Percentiles rank a stretch among this genome's conserved stretches.
Conservation (phyloP, 2,113 vertebrate genomes). For the Python bivittatus region DNA sequence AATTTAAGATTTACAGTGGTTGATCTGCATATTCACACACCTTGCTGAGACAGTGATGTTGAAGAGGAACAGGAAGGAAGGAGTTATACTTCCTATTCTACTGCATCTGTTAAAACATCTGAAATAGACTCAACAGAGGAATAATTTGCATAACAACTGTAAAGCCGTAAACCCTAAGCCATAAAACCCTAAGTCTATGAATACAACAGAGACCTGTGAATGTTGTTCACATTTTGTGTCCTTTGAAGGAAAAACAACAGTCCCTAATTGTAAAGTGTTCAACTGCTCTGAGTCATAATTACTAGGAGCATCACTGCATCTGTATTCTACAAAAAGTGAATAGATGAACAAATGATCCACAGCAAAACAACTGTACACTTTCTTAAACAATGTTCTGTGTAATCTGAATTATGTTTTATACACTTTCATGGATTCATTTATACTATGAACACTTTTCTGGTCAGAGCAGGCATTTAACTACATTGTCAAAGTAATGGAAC, state of each 20-base stretch:
- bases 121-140: not conserved
- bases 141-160: no score
- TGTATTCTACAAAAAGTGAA: not conserved
- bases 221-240: not conserved
- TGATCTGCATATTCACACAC: not conserved
- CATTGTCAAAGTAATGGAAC: constrained; percentile 28
- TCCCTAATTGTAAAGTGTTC: not conserved
- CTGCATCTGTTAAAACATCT: not conserved
- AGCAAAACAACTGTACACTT: not conserved
- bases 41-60: not conserved
- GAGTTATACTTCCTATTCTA: constrained; percentile 5
- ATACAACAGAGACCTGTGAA: not conserved
- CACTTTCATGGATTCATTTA: constrained; percentile 25
- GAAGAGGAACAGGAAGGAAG: not conserved
- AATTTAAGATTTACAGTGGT: not conserved
- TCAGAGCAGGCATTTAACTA: constrained; percentile 5
- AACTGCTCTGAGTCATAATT: not conserved
- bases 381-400: not conserved
- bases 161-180: not conserved
- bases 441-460: constrained; percentile 33
- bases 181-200: not conserved
- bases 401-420: constrained; percentile 28
- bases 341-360: not conserved
- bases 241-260: not conserved
- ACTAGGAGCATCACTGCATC: not conserved